phyloP scores from a whole-genome alignment of 2,797 vertebrate species.

The Neostethus bicornis region DNA sequence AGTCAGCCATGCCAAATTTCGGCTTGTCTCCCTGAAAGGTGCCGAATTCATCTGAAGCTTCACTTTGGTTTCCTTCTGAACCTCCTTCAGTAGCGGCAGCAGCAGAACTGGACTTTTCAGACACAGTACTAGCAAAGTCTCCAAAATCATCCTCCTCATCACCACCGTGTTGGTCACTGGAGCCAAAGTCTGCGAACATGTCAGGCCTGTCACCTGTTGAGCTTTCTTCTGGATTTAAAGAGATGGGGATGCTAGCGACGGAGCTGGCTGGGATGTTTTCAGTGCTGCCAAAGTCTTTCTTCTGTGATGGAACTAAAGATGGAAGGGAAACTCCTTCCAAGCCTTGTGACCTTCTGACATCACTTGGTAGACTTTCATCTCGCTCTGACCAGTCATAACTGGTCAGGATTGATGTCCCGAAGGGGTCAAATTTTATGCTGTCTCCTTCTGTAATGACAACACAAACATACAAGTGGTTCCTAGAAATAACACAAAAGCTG shows the following conservation, averaged over 20 bases:
- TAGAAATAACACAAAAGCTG: conserved; percentile 52
- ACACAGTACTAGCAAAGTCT: conserved; percentile 83
- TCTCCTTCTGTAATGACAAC: conserved; percentile 90
- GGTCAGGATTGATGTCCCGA: conserved; percentile 85
- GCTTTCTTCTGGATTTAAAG: conserved; percentile 81
- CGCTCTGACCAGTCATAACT: conserved; percentile 91
- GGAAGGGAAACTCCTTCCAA: conserved; percentile 75
- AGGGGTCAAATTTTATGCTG: conserved; percentile 90
- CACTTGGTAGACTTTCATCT: conserved; percentile 79
- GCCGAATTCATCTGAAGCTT: conserved; percentile 87
- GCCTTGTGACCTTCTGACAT: conserved; percentile 78
- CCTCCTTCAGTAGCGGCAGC: conserved; percentile 36
- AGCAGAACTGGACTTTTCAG: conserved; percentile 76
- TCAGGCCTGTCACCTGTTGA: conserved; percentile 78
- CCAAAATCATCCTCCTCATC: conserved; percentile 83
- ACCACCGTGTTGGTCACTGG: conserved; percentile 25
- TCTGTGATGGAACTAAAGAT: conserved; percentile 81
- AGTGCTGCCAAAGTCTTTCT: conserved; percentile 88
- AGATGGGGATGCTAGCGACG: conserved; percentile 82
- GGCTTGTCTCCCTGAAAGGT: conserved; percentile 95
- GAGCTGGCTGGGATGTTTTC: conserved; percentile 87
- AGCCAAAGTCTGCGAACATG: conserved; percentile 82
- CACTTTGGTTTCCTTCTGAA: conserved; percentile 70
- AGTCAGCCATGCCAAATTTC: conserved; percentile 98
- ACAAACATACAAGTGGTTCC: conserved; percentile 72